These are phyloP conservation scores for Poecile atricapillus DNA, from an alignment of 2,113 vertebrate genomes.

Conservation along the genomic window DNA sequence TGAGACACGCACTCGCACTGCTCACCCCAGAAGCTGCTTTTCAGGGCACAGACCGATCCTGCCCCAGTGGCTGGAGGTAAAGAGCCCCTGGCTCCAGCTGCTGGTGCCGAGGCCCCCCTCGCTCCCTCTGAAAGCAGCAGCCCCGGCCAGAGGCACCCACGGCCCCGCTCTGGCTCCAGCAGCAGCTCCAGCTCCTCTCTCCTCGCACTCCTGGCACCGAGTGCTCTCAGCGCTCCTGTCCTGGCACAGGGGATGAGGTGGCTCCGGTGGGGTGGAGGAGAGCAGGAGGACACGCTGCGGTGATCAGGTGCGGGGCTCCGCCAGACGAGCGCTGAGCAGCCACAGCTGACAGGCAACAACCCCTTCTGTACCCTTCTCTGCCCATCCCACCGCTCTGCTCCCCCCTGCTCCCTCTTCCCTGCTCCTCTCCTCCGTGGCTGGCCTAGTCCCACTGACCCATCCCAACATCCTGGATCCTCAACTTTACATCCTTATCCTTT, in stretches of 20 bases:
- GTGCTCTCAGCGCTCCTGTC: too few relatives aligned
- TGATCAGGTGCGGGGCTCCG: neutral
- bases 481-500: accelerated
- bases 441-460: accelerated
- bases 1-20: neutral
- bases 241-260: too few relatives aligned
- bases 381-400: neutral
- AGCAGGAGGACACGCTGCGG: too few relatives aligned
- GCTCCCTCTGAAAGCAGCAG: neutral
- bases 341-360: neutral
- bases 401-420: neutral
- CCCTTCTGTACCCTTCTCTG: neutral
- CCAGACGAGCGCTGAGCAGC: neutral
- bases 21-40: neutral
- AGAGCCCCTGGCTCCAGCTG: neutral
- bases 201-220: neutral
- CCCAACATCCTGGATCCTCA: neutral
- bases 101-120: too few relatives aligned
- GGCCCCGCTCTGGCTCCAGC: neutral
- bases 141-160: neutral
- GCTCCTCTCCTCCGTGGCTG: neutral
- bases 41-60: neutral
- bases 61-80: too few relatives aligned
- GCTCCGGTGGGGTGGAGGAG: neutral
- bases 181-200: neutral